Base-by-base conservation (phyloP, 2,888 invertebrate species). In the Lathronympha strigana region DNA sequence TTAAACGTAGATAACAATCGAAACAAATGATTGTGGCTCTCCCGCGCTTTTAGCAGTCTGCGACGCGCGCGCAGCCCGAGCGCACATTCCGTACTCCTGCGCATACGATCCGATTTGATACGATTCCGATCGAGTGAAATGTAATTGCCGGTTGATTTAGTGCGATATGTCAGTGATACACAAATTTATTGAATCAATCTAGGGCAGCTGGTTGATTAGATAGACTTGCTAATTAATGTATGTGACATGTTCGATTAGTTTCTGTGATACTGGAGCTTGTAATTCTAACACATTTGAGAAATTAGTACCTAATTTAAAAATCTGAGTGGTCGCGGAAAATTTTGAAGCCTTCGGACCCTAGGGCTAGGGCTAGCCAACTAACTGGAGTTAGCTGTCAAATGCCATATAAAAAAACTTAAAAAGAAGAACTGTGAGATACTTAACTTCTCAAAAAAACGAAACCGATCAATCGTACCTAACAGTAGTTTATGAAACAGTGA, bases 41-140 rank as follows among this genome's bases (percentile, higher is more conserved):
- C 79, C 83, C 83, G 84, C 82, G 73, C 76, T 81, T 81, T 79
- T 77, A 79, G 79, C 80, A 86, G 86, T 84, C 69, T 71, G 67
- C 64, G 75, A 72, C 72, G 79, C 75, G 66, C 64, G 58, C 67
- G 67, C 68, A 17, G 45, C 40, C 63, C 71, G 19, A 63, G 63
- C 70, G 71, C 71, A n/a, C n/a, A n/a, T 68, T 66, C 61, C 55
- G 38, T n/a, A 63, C 28, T 17, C 51, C 19, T 19, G 43, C 38
- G 11, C 61, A 47, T 17, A 21, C 43, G 43, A 43, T 43, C 40
- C 43, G 43, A 40, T 8, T 8, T 21, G 43, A 43, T 9, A 43
- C 43, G 31, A 51, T 21, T 38, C 45, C 57, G 25, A 58, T 51
- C 23, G 57, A 72, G 72, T 76, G 75, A 71, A 74, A 72, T 76